Evolutionary conservation across 37 sponge, comb jelly and placozoan genomes (phyloP), one percentile per base, ranked within the genome.

Genomic region (Chondrilla cf. caribensis): DNA sequence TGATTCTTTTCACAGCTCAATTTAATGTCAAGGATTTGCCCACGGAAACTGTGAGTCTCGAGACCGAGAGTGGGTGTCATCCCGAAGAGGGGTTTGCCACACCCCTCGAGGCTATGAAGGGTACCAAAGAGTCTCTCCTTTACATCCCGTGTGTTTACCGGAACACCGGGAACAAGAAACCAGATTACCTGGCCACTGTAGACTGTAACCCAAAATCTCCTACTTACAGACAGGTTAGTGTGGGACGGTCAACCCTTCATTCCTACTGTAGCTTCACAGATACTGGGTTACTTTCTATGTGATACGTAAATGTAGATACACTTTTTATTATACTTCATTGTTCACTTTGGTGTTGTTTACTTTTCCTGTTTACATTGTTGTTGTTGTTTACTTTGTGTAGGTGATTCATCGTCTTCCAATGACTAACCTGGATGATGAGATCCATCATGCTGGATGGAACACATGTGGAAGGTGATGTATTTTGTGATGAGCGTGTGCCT

Each of bases 361-460:
- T 14, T 47, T 6, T 47, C 11, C 9, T 47, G 51, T 47, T 6
- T 47, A 47, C 51, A 11, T 47, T 6, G 6, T 6, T 47, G 51
- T 11, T 47, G 51, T 11, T 47, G 51, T n/a, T n/a, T n/a, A n/a
- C 51, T 60, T 0, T 36, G 22, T 47, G 22, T 31, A 95, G 95
- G 90, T 95, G 24, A 87, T 95, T 2, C 90, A 92, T 58, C 76
- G 86, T 0, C 86, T 95, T 25, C 79, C 88, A 9, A 92, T 95
- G 93, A 77, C 78, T 3, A 41, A 89, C 38, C 6, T 43, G 36
- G 90, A 64, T 8, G 96, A 95, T 83, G 96, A 95, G 88, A 85
- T 95, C 21, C 96, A 95, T 47, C 96, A 95, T 79, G 73, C 83
- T 59, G 96, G 96, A 43, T 95, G 96, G 96, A 95, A 95, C 68